Conservation (phyloP, 2,113 vertebrate species). For the Oncorhynchus masou region DNA sequence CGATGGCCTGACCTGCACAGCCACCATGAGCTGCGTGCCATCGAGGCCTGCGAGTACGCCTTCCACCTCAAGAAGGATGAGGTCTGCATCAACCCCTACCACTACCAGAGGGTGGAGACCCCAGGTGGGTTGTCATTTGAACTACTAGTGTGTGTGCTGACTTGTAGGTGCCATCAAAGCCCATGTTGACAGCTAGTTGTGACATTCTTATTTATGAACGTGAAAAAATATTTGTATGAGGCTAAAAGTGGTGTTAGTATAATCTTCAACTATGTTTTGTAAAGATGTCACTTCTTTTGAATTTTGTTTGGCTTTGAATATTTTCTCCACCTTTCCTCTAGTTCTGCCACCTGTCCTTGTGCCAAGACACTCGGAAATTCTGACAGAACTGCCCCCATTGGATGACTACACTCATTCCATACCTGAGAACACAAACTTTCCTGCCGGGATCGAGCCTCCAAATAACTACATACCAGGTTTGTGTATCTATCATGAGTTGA, state of each 20-base stretch:
- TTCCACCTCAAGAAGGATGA: constrained; percentile 99
- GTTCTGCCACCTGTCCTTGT: constrained; percentile 94
- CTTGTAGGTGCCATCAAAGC: too few relatives aligned
- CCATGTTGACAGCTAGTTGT: too few relatives aligned
- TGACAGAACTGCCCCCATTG: constrained; percentile 91
- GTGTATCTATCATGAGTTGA: constrained; percentile 24
- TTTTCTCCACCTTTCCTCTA: constrained; percentile 42
- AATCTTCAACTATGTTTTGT: too few relatives aligned
- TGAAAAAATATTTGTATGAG: too few relatives aligned
- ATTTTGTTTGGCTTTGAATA: neutral
- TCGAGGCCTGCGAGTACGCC: constrained; percentile 96
- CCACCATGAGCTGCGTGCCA: constrained; percentile 96
- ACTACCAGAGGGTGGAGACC: constrained; percentile 99
- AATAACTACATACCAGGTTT: constrained; percentile 99
- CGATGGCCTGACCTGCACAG: constrained; percentile 99
- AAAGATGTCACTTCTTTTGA: too few relatives aligned
- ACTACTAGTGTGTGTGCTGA: too few relatives aligned
- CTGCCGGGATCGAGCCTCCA: constrained; percentile 94
- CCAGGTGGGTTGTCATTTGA: constrained; percentile 81
- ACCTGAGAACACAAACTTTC: constrained; percentile 98
- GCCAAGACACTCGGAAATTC: constrained; percentile 93
- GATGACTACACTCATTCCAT: constrained; percentile 98
- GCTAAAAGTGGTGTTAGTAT: too few relatives aligned
- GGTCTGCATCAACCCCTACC: constrained; percentile 98
- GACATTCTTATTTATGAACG: too few relatives aligned